Evolutionary conservation across 2,113 vertebrate species (phyloP), one percentile per base, ranked within the genome.

Genomic region (Entomyzon cyanotis): DNA sequence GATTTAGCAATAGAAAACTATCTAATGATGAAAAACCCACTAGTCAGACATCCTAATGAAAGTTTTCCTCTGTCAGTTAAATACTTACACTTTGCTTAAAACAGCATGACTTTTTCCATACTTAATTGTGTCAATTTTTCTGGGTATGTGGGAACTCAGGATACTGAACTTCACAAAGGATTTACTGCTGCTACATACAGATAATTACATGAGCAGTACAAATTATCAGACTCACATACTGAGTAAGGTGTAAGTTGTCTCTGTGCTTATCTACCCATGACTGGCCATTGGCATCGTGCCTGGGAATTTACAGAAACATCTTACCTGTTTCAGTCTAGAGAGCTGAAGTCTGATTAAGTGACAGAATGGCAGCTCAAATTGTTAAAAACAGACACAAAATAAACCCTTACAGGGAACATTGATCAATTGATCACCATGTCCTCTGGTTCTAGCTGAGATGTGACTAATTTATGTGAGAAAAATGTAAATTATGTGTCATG

Each of bases 401-500:
- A 59, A 65, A 30, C 25, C 13, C 74, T 37, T 46, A 22, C 9
- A 7, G 15, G 21, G 12, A 65, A 3, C 31, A 63, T 5, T 27
- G 42, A 42, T 80, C 49, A 42, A 0, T 1, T 39, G 31, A 17
- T 80, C 50, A 70, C 28, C 9, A 11, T 0, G 0, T 53, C 10
- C 37, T 70, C 64, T 74, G n/a, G 23, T 33, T 28, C 10, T 50
- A 69, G n/a, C 58, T 91, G 64, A 81, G n/a, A 73, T 20, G 18
- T 12, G 12, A 30, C 3, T 58, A 67, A 65, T 46, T 87, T 37
- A 47, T 5, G 4, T n/a, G 7, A 84, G 41, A 76, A 89, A 92
- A 79, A 23, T 12, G 60, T 68, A 58, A n/a, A 73, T 58, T n/a
- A 7, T 52, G 9, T 60, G 35, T 37, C 31, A 78, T 0, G 0